A percentile compares a stretch with the other conserved stretches of the same genome.
Evolutionary conservation across 2,888 invertebrate species (phyloP).

Genomic region (Patella pellucida): DNA sequence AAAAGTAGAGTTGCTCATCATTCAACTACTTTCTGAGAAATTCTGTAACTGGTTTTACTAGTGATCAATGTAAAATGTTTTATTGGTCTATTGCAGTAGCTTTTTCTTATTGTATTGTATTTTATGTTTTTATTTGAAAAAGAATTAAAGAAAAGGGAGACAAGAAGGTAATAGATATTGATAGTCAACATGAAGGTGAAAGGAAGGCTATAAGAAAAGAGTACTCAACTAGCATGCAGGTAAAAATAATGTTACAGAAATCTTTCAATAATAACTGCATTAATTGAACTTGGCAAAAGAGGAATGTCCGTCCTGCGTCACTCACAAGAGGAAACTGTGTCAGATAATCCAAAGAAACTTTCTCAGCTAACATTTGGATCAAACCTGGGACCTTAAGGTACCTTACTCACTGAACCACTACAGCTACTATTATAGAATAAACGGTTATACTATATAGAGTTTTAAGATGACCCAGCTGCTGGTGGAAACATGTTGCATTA

Average conservation of each 20-base stretch:
- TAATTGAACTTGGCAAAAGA: no score
- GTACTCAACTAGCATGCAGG: slow-evolving; percentile 52
- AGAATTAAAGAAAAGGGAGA: slow-evolving; percentile 48
- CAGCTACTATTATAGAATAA: no score
- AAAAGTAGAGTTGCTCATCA: background rate
- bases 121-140: slow-evolving; percentile 8
- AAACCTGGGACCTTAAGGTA: no score
- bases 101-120: background rate
- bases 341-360: no score
- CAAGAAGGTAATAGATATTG: slow-evolving; percentile 48
- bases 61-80: background rate
- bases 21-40: background rate
- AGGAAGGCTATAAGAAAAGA: slow-evolving; percentile 58
- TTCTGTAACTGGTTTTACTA: background rate
- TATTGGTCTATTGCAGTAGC: background rate
- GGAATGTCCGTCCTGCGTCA: no score
- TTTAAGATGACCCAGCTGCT: no score
- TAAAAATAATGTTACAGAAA: slow-evolving; percentile 28
- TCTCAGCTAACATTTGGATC: no score
- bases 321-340: no score
- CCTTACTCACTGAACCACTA: no score
- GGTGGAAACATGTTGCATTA: no score
- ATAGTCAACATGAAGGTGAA: slow-evolving; percentile 52
- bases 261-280: no score
- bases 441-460: no score